Percentiles rank a stretch among this genome's conserved stretches.
Evolutionary conservation across 2,113 vertebrate species (phyloP).

Genomic region (Onychostoma macrolepis): DNA sequence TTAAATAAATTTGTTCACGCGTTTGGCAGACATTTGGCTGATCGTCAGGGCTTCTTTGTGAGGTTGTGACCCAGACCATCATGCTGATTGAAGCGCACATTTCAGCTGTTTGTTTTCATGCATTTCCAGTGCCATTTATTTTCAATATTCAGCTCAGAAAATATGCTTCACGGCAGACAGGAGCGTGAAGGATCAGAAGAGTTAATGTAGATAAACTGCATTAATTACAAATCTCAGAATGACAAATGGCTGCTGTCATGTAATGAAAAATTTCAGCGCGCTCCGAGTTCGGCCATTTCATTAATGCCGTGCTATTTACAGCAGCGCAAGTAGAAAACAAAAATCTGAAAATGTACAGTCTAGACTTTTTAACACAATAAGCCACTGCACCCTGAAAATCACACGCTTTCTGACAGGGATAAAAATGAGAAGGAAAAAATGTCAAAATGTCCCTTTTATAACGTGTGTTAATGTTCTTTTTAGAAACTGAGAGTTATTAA

Average conservation of each 20-base stretch:
- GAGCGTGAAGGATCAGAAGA: slow-evolving; percentile 58
- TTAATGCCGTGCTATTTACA: slow-evolving; percentile 53
- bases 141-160: slow-evolving; percentile 26
- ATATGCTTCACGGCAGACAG: slow-evolving; percentile 42
- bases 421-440: slow-evolving; percentile 14
- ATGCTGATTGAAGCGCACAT: slow-evolving; percentile 4
- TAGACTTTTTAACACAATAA: slow-evolving; percentile 51
- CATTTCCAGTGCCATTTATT: slow-evolving; percentile 22
- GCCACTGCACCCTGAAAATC: neutral
- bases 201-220: slow-evolving; percentile 61
- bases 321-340: neutral
- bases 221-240: slow-evolving; percentile 61
- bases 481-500: slow-evolving; percentile 58
- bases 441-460: slow-evolving; percentile 14
- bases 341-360: slow-evolving; percentile 45
- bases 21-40: slow-evolving; percentile 26
- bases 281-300: slow-evolving; percentile 43
- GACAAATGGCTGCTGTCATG: slow-evolving; percentile 61
- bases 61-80: neutral
- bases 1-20: slow-evolving; percentile 14
- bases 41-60: slow-evolving; percentile 9
- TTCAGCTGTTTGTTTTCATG: slow-evolving; percentile 18
- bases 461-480: slow-evolving; percentile 62
- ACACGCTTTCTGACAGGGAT: slow-evolving; percentile 44
- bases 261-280: slow-evolving; percentile 55